A percentile compares a stretch with the other conserved stretches of the same genome.
phyloP scores from a whole-genome alignment of 2,888 invertebrate species.

The Leptogaster cylindrica region DNA sequence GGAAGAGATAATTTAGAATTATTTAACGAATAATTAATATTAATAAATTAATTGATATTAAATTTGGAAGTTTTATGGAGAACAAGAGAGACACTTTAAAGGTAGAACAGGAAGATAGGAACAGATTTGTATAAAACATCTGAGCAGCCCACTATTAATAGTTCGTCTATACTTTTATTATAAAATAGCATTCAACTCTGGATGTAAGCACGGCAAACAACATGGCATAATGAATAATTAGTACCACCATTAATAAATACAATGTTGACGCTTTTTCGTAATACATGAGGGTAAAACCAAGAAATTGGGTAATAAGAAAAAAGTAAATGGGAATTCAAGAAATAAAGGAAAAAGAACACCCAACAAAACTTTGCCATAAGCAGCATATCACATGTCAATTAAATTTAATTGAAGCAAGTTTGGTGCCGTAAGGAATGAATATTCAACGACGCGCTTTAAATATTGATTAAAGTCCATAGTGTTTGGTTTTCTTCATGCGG shows the following conservation, averaged over 20 bases:
- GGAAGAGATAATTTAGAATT: too few relatives aligned
- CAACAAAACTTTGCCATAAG: constrained; percentile 11
- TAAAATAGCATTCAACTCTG: too few relatives aligned
- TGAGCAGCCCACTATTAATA: too few relatives aligned
- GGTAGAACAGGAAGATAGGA: background rate
- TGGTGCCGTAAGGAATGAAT: constrained; percentile 17
- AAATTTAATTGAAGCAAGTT: constrained; percentile 34
- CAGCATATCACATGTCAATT: constrained; percentile 31
- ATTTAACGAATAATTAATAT: too few relatives aligned
- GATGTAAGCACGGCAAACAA: constrained; percentile 12
- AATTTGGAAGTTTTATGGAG: too few relatives aligned
- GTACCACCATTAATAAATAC: constrained; percentile 3
- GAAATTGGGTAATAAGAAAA: background rate
- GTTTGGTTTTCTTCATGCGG: constrained; percentile 25
- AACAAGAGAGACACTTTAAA: too few relatives aligned
- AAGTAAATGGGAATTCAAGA: background rate
- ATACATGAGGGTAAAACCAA: background rate
- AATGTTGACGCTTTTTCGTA: background rate
- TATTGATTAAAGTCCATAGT: constrained; percentile 30
- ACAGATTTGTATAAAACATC: constrained; percentile 1
- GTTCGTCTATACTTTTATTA: too few relatives aligned
- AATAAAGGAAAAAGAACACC: constrained; percentile 7
- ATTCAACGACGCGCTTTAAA: constrained; percentile 31
- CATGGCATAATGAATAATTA: constrained; percentile 6
- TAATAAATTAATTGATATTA: too few relatives aligned